Evolutionary conservation across 1,140 invertebrate species (phyloP).

Genomic region (Monomorium pharaonis): DNA sequence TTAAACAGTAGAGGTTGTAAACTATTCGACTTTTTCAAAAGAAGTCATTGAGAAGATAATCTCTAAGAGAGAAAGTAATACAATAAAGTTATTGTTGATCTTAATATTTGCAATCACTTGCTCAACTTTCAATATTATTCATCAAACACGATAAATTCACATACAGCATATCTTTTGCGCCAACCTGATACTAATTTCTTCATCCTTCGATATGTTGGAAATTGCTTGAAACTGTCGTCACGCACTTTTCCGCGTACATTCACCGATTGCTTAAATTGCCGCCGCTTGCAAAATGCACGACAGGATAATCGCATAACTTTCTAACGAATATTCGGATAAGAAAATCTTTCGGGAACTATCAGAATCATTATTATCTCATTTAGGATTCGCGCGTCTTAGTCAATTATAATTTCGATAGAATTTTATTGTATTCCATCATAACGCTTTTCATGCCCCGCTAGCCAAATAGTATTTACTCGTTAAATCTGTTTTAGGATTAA

Average conservation of each 20-base stretch:
- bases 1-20: not conserved
- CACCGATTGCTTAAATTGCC: constrained; percentile 36
- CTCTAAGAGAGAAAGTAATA: not conserved
- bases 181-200: constrained; percentile 5
- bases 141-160: not conserved
- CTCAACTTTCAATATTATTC: not conserved
- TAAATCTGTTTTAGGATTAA: not conserved
- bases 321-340: constrained; percentile 3
- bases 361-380: not conserved
- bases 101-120: not conserved
- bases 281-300: constrained; percentile 12
- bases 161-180: not conserved
- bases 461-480: not conserved
- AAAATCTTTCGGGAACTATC: not conserved
- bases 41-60: not conserved
- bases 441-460: not conserved
- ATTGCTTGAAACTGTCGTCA: constrained; percentile 16
- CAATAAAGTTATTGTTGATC: not conserved
- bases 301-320: constrained; percentile 12
- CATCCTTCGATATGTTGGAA: not conserved
- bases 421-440: not conserved
- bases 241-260: constrained; percentile 34
- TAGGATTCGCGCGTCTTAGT: not conserved
- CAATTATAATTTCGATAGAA: not conserved
- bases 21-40: not conserved